These are phyloP conservation scores for Moxostoma hubbsi DNA, from an alignment of 2,797 vertebrate genomes.

Conservation along the genomic window DNA sequence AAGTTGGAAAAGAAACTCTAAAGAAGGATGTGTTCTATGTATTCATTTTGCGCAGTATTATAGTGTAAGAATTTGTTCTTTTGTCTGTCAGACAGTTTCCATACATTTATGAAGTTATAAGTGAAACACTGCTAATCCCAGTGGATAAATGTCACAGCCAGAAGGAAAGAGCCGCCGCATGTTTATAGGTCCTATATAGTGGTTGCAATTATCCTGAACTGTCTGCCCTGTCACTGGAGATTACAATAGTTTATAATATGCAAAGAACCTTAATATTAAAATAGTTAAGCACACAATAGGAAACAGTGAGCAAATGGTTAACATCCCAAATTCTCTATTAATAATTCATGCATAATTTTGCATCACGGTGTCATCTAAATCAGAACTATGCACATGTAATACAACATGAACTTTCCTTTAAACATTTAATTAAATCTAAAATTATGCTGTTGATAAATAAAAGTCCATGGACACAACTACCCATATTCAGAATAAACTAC, in stretches of 20 bases:
- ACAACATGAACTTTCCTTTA: no score
- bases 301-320: no score
- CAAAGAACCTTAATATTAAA: background rate
- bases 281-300: background rate
- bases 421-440: no score
- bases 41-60: background rate
- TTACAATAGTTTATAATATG: background rate
- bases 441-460: no score
- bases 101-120: background rate
- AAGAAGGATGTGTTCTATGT: background rate
- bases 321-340: no score
- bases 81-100: background rate
- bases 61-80: background rate
- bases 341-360: no score
- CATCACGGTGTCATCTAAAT: no score
- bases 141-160: constrained; percentile 5
- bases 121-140: background rate
- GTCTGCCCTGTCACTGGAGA: background rate
- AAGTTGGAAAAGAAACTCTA: background rate
- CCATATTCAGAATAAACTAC: no score
- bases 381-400: no score
- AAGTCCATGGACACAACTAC: no score
- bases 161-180: background rate
- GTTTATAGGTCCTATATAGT: background rate
- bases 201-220: background rate